Evolutionary conservation across 2,888 invertebrate genomes (phyloP).

Genomic region (Ischnura elegans): DNA sequence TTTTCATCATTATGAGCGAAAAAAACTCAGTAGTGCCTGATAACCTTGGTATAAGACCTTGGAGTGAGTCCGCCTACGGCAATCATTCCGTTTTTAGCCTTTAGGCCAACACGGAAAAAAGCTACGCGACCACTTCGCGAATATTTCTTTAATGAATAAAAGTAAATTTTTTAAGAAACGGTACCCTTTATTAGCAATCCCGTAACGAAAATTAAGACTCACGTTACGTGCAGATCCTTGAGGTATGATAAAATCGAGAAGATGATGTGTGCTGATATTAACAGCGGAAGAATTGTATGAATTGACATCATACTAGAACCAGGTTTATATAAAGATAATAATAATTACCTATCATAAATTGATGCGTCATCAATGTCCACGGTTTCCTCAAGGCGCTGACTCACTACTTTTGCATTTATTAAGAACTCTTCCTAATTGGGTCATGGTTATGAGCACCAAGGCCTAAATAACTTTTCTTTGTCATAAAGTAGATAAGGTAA

Average conservation of each 20-base stretch:
- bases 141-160: neutral
- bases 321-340: neutral
- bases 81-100: neutral
- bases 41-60: conserved; percentile 48
- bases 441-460: neutral
- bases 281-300: no score
- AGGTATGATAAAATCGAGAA: no score
- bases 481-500: neutral
- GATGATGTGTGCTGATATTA: no score
- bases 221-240: no score
- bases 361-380: neutral
- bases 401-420: neutral
- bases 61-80: conserved; percentile 27
- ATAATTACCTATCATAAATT: neutral
- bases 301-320: no score
- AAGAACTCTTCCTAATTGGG: neutral
- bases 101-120: neutral
- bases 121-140: neutral
- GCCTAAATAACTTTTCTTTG: neutral
- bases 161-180: neutral
- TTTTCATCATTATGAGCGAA: conserved; percentile 40
- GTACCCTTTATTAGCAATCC: neutral
- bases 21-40: conserved; percentile 33
- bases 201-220: no score
- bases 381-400: neutral